Conservation (phyloP, 64 coral and sea anemone species). For the Montipora foliosa region DNA sequence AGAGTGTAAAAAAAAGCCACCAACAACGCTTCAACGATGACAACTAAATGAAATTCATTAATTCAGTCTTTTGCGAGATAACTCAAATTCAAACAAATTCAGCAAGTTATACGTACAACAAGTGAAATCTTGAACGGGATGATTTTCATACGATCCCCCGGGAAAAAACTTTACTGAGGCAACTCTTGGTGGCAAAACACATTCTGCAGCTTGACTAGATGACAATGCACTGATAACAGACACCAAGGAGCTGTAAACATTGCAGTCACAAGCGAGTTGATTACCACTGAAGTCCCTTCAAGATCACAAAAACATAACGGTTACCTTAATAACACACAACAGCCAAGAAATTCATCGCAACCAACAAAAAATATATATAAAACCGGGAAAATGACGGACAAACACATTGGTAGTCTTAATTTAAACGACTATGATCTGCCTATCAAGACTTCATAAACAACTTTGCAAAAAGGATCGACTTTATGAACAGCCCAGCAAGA, state of each 20-base stretch:
- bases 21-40: too few species aligned
- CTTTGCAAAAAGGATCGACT: too few species aligned
- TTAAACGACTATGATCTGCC: too few species aligned
- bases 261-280: conserved; percentile 85
- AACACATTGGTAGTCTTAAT: too few species aligned
- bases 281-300: conserved; percentile 57
- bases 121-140: conserved; percentile 87
- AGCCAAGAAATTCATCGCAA: too few species aligned
- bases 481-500: too few species aligned
- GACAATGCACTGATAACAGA: conserved; percentile 73
- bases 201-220: conserved; percentile 41
- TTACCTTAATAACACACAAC: not conserved
- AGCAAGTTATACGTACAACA: conserved; percentile 77
- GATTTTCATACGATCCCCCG: conserved; percentile 61
- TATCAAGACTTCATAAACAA: too few species aligned
- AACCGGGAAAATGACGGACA: not conserved
- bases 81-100: not conserved
- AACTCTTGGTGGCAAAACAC: conserved; percentile 77
- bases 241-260: conserved; percentile 92
- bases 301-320: not conserved
- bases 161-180: conserved; percentile 63
- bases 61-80: too few species aligned
- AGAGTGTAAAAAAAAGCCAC: not conserved
- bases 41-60: too few species aligned
- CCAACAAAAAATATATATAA: not conserved